A percentile compares a stretch with the other conserved stretches of the same genome.
phyloP scores from a whole-genome alignment of 2,113 vertebrate species.

The Enhydra lutris region DNA sequence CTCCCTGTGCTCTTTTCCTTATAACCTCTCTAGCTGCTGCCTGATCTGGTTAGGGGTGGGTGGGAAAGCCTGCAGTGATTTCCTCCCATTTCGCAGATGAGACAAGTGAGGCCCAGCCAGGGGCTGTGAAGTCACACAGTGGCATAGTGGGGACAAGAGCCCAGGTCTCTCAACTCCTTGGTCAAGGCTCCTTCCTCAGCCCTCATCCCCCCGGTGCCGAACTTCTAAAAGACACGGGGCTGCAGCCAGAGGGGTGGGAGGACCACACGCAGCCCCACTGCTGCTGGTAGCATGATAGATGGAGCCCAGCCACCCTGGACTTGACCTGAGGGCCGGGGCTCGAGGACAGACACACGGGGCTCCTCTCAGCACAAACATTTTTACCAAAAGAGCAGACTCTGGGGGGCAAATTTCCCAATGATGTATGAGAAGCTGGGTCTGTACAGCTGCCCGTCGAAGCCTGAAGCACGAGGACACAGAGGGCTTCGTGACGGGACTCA shows the following conservation, averaged over 20 bases:
- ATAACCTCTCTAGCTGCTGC: not conserved
- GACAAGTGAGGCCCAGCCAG: not conserved
- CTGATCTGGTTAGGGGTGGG: not conserved
- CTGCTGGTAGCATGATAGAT: too few relatives aligned
- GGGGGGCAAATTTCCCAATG: not conserved
- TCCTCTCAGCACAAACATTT: not conserved
- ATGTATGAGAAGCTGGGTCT: not conserved
- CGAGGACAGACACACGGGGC: not conserved
- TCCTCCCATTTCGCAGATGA: not conserved
- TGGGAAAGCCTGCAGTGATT: not conserved
- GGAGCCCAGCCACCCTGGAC: not conserved
- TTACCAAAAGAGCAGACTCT: not conserved
- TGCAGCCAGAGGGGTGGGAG: not conserved
- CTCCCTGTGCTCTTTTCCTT: not conserved
- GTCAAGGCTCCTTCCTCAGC: not conserved
- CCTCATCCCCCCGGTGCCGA: not conserved
- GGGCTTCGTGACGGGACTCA: not conserved
- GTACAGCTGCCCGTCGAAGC: not conserved
- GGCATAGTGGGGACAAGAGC: not conserved
- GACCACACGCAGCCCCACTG: not conserved
- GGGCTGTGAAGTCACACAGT: not conserved
- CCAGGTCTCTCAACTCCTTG: not conserved
- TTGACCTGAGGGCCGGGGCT: too few relatives aligned
- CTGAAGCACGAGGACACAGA: not conserved
- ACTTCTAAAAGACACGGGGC: not conserved